Base-by-base conservation (phyloP, 1,140 invertebrate species). In the Agrypnia vestita region DNA sequence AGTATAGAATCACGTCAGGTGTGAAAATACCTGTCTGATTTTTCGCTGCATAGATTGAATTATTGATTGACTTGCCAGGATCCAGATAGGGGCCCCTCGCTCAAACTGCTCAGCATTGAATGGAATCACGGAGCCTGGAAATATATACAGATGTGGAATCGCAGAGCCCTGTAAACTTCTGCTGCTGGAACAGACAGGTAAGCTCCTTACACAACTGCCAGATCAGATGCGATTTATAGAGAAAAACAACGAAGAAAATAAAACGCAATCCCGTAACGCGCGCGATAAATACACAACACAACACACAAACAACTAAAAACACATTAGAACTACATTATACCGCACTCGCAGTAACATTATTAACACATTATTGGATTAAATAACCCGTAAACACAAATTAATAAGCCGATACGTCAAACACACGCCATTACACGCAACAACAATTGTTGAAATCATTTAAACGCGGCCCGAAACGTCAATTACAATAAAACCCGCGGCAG, bases 21-120 rank as follows among this genome's bases (percentile, higher is more conserved):
- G 12, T 6, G 25, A 35, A 35, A 35, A 35, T 35, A 1, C 25
- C 1, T 7, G n/a, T n/a, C 47, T 1, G 11, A 72, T 49, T 51
- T 11, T 49, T 17, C 15, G 46, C 9, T 72, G 46, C 9, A 49
- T 9, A 72, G n/a, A 43, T 35, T 13, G 47, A 47, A 12, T 17
- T 11, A 47, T 17, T 44, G 9, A 44, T 17, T 72, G 19, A 35
- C 17, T 74, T 17, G 35, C 15, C 17, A 64, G 62, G 78, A 59
- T 80, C 17, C 76, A 82, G 82, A 55, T 86, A 46, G 85, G 86
- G 25, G 86, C 86, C 49, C 86, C 86, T 3, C 84, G 80, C 56
- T 84, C 81, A 12, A 87, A 86, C 81, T 77, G 79, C 83, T 78
- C 84, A 17, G 56, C 3, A 15, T 0, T 35, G 69, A 80, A 19